Percentiles rank a stretch among this genome's conserved stretches.
Conservation (phyloP, 64 coral and sea anemone species). For the Platygyra sinensis region DNA sequence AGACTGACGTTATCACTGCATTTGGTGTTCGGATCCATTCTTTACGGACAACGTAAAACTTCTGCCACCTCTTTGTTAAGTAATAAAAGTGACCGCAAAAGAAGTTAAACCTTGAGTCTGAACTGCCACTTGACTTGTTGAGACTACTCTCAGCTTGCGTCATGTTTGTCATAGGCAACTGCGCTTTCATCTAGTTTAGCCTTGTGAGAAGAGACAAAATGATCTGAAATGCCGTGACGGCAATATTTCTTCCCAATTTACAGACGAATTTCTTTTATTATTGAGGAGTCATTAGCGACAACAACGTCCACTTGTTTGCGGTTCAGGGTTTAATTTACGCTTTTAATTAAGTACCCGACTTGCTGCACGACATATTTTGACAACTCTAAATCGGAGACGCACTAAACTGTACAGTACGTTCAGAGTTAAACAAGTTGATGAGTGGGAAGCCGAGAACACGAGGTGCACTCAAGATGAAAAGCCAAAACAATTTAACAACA, state of each 20-base stretch:
- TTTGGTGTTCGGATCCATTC: neutral
- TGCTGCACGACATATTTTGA: neutral
- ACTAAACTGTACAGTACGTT: neutral
- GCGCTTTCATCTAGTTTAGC: neutral
- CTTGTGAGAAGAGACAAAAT: neutral
- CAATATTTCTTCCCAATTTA: neutral
- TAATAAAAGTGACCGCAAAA: neutral
- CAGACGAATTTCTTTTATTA: neutral
- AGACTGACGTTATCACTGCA: neutral
- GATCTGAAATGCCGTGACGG: too few relatives aligned
- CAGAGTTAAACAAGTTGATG: neutral
- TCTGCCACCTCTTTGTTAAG: neutral
- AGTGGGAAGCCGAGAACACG: neutral
- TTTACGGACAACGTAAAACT: neutral
- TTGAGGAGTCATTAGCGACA: neutral
- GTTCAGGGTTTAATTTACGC: slow-evolving; percentile 2
- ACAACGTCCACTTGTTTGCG: neutral
- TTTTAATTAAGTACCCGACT: neutral
- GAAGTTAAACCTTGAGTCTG: neutral
- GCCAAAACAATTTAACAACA: neutral
- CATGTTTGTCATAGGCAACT: neutral
- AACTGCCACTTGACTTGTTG: slow-evolving; percentile 2
- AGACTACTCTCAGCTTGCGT: neutral
- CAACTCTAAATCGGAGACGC: slow-evolving; percentile 15
- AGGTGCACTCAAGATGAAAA: neutral